A percentile compares a stretch with the other conserved stretches of the same genome.
Conservation (phyloP, 2,797 vertebrate genomes). For the Enteromius paludinosus region DNA sequence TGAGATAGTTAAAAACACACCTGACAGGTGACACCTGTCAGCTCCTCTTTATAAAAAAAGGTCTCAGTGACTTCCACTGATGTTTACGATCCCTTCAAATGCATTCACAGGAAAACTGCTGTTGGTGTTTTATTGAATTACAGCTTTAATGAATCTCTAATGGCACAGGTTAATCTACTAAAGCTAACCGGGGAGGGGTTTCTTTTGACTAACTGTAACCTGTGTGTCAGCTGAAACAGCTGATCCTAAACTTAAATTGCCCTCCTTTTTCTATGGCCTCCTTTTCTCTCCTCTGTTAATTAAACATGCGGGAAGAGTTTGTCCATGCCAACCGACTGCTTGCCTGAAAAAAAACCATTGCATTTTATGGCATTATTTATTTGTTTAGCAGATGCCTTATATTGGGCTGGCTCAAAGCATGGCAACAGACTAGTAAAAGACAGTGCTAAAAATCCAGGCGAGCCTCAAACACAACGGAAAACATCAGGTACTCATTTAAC, state of each 20-base stretch:
- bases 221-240: constrained; percentile 63
- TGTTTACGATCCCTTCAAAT: not conserved
- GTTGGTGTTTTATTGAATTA: not conserved
- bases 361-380: constrained; percentile 75
- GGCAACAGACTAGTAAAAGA: constrained; percentile 67
- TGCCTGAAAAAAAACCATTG: constrained; percentile 58
- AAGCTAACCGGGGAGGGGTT: not conserved
- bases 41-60: constrained; percentile 38
- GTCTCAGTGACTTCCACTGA: constrained; percentile 19
- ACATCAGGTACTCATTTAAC: constrained; percentile 64
- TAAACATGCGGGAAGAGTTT: constrained; percentile 73
- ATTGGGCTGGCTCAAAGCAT: constrained; percentile 57
- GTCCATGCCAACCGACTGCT: constrained; percentile 62
- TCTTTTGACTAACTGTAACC: constrained; percentile 2
- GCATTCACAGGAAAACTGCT: not conserved
- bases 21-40: constrained; percentile 83
- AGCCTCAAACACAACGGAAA: constrained; percentile 61
- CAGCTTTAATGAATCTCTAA: not conserved
- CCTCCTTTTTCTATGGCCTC: constrained; percentile 48
- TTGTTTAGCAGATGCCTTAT: constrained; percentile 67
- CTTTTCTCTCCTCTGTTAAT: constrained; percentile 72
- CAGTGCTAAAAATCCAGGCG: constrained; percentile 61
- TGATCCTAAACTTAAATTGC: constrained; percentile 71
- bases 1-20: constrained; percentile 74
- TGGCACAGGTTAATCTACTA: not conserved